Base-by-base conservation (phyloP, 2,797 vertebrate genomes). In the Setipinna tenuifilis region DNA sequence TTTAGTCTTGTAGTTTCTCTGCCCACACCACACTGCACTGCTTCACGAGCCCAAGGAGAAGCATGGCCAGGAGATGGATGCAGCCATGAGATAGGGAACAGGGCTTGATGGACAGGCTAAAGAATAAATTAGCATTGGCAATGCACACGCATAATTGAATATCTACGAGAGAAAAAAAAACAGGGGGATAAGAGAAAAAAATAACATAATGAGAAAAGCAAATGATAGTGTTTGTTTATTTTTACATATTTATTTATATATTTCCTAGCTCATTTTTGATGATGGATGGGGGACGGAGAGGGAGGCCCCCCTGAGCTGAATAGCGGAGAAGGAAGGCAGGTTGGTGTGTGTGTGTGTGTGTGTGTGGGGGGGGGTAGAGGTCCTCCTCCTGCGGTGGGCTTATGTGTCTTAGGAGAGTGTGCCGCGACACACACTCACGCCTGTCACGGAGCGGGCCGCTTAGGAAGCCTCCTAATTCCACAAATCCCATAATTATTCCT, bases 401-500 rank as follows among this genome's bases (percentile, higher is more conserved):
- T 95, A 95, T 91, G 93, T 94, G 95, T 95, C 94, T 94, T 92
- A 91, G 92, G 92, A 92, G 87, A 84, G 78, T 84, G 75, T 84
- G 50, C 61, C 75, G 91, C 93, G 92, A 93, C 93, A 94, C 92
- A 83, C 95, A 92, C 94, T 95, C 92, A 94, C 93, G 95, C 94
- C 93, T 95, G 95, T 95, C 95, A 93, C 93, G 93, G 92, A 94
- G 93, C 28, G 94, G 94, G 93, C 92, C 94, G 94, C 94, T 95
- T 94, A 95, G 92, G 12, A 80, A 95, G 94, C 93, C 93, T 93
- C 93, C 93, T 95, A 96, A 95, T 95, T 94, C 95, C 88, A 92
- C 92, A 96, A 96, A 96, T 95, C 95, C 95, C 92, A 91, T 96
- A 95, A 96, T 96, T 96, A 96, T 96, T 94, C 93, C 93, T 90